phyloP scores from a whole-genome alignment of 2,113 vertebrate species.

The Naja naja region DNA sequence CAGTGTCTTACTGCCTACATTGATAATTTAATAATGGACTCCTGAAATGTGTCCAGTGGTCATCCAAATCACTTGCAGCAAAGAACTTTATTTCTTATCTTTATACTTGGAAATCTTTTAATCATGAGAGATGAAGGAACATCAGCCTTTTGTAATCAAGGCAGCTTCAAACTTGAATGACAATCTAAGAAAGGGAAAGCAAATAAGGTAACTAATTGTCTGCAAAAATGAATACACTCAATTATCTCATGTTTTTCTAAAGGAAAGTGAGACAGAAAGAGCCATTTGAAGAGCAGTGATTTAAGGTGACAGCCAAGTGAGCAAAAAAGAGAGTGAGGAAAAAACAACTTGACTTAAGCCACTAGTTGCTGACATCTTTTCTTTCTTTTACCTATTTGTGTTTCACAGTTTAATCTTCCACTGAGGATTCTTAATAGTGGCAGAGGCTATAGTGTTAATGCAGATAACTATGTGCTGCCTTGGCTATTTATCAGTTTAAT shows the following conservation, averaged over 20 bases:
- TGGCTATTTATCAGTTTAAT: conserved; percentile 65
- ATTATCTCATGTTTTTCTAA: neutral
- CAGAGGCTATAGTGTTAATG: conserved; percentile 34
- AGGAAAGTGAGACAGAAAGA: neutral
- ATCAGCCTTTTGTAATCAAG: conserved; percentile 11
- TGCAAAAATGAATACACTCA: neutral
- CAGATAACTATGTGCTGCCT: conserved; percentile 46
- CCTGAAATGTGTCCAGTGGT: neutral
- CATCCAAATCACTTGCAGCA: neutral
- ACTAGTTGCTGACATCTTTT: neutral
- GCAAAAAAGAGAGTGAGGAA: neutral
- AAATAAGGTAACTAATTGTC: conserved; percentile 24
- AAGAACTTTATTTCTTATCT: neutral
- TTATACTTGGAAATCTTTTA: neutral
- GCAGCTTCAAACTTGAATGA: neutral
- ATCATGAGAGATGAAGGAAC: conserved; percentile 8
- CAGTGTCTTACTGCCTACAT: neutral
- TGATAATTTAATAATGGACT: neutral
- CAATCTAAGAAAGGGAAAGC: conserved; percentile 20
- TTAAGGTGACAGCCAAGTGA: conserved; percentile 13
- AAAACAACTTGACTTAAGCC: conserved; percentile 11
- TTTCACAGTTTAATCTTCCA: conserved; percentile 18
- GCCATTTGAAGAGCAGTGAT: neutral
- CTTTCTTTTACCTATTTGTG: conserved; percentile 1
- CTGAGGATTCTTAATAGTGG: conserved; percentile 39